phyloP scores from a whole-genome alignment of 2,888 invertebrate genomes.

The Pogonocherus hispidulus region DNA sequence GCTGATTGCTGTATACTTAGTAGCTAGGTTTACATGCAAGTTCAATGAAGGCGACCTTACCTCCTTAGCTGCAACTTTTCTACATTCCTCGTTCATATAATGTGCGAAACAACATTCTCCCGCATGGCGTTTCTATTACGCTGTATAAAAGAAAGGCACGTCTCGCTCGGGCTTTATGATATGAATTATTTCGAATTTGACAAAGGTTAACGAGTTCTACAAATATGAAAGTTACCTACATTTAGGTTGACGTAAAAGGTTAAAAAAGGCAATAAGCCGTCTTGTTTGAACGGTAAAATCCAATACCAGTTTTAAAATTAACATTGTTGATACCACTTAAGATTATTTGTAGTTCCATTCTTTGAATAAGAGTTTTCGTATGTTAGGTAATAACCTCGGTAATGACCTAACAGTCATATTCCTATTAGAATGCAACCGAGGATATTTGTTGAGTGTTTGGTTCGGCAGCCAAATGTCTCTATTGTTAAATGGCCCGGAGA shows the following conservation, averaged over 20 bases:
- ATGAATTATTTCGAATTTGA: slow-evolving; percentile 10
- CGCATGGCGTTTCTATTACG: slow-evolving; percentile 12
- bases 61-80: slow-evolving; percentile 8
- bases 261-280: slow-evolving; percentile 3
- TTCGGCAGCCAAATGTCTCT: no score
- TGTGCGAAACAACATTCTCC: not conserved
- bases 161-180: not conserved
- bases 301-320: not conserved
- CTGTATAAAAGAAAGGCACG: slow-evolving; percentile 8
- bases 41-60: slow-evolving; percentile 17
- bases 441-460: no score
- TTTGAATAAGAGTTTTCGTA: no score
- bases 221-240: slow-evolving; percentile 28
- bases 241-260: slow-evolving; percentile 24
- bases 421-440: no score
- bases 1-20: no score
- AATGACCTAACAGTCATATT: no score
- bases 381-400: no score
- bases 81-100: slow-evolving; percentile 22
- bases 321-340: no score
- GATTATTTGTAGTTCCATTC: no score
- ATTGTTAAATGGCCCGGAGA: no score
- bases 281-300: not conserved
- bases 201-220: slow-evolving; percentile 20
- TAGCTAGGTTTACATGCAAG: not conserved